Percentiles rank a stretch among this genome's conserved stretches.
phyloP scores from a whole-genome alignment of 1,140 invertebrate genomes.

The Brachionus calyciflorus region DNA sequence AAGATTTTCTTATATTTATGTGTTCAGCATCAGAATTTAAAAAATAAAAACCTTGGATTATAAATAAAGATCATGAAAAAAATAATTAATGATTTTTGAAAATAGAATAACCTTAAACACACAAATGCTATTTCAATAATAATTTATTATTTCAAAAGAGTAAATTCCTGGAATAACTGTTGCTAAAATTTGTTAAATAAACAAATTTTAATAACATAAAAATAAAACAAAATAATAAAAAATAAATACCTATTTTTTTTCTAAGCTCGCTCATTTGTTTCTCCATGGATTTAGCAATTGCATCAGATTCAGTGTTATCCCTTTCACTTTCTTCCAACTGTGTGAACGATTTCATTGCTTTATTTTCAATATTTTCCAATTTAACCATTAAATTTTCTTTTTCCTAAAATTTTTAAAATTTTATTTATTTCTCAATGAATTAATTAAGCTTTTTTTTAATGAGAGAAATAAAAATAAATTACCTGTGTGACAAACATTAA shows the following conservation, averaged over 20 bases:
- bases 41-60: no score
- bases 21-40: no score
- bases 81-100: no score
- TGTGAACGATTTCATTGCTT: conserved; percentile 27
- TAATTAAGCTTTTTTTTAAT: not conserved
- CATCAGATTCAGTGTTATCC: conserved; percentile 15
- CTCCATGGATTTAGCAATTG: not conserved
- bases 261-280: conserved; percentile 43
- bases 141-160: no score
- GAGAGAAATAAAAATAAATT: not conserved
- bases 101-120: no score
- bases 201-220: not conserved
- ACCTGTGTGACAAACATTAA: conserved; percentile 28
- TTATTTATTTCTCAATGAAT: not conserved
- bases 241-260: conserved; percentile 42
- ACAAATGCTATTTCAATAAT: no score
- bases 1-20: no score
- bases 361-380: conserved; percentile 25
- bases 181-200: no score
- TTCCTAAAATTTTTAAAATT: conserved; percentile 10
- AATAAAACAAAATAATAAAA: not conserved
- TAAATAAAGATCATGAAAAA: no score
- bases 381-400: conserved; percentile 18
- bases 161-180: no score
- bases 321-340: not conserved